phyloP scores from a whole-genome alignment of 2,797 vertebrate genomes.

The Gallirallus australis region DNA sequence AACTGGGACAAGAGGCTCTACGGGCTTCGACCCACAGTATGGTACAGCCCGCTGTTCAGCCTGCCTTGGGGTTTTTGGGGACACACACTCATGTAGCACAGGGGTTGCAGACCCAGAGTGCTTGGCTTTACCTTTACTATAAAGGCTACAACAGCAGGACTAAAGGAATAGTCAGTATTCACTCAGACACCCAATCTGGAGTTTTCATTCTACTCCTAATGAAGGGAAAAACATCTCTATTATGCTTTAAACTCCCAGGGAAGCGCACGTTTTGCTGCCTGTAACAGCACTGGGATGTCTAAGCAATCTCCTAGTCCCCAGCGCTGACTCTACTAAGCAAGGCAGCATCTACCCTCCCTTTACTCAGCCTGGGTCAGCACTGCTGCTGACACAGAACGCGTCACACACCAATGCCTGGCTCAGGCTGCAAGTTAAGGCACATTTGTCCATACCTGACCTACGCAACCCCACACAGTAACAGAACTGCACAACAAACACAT shows the following conservation, averaged over 20 bases:
- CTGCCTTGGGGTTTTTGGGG: neutral
- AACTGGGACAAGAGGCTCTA: neutral
- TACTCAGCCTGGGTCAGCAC: neutral
- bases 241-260: neutral
- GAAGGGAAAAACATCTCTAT: neutral
- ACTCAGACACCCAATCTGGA: neutral
- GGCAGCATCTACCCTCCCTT: neutral
- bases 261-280: neutral
- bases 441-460: constrained; percentile 34
- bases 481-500: constrained; percentile 38
- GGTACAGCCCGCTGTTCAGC: rapidly evolving
- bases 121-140: neutral
- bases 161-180: rapidly evolving
- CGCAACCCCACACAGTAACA: neutral
- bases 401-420: rapidly evolving
- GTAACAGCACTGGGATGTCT: neutral
- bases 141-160: neutral
- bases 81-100: neutral
- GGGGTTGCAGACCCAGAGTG: neutral
- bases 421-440: neutral
- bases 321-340: neutral
- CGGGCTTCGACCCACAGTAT: neutral
- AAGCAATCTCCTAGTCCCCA: neutral
- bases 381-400: neutral
- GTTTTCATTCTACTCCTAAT: neutral